A percentile compares a stretch with the other conserved stretches of the same genome.
These are phyloP conservation scores for Brienomyrus longianalis DNA, from an alignment of 2,113 vertebrate genomes.

Conservation along the genomic window DNA sequence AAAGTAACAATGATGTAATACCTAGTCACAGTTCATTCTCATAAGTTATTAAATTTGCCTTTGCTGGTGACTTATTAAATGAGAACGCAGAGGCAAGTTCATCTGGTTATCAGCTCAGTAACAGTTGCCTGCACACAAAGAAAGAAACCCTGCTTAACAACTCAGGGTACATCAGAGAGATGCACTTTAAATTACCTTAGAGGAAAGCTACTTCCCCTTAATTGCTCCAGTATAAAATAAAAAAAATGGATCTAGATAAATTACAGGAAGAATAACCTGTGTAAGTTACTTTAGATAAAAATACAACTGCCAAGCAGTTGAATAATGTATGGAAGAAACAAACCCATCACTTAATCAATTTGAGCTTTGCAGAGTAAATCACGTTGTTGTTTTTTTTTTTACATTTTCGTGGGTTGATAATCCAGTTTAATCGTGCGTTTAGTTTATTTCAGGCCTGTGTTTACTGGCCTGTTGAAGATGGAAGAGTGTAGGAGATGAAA, in stretches of 20 bases:
- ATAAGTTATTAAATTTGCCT: neutral
- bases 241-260: neutral
- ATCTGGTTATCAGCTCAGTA: constrained; percentile 4
- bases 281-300: neutral
- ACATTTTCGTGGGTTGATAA: neutral
- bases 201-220: neutral
- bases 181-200: constrained; percentile 8
- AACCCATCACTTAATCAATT: neutral
- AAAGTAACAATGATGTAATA: neutral
- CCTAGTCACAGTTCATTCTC: neutral
- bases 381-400: neutral
- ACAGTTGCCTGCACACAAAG: neutral
- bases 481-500: neutral
- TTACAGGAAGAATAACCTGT: neutral
- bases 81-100: neutral
- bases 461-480: neutral
- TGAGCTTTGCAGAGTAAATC: neutral
- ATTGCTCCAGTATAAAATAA: neutral
- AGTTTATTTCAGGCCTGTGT: neutral
- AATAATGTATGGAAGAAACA: neutral
- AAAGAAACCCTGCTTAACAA: neutral
- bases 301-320: neutral
- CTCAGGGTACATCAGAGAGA: neutral
- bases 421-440: neutral
- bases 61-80: neutral